Evolutionary conservation across 2,113 vertebrate species (phyloP).

Genomic region (Delphinapterus leucas): DNA sequence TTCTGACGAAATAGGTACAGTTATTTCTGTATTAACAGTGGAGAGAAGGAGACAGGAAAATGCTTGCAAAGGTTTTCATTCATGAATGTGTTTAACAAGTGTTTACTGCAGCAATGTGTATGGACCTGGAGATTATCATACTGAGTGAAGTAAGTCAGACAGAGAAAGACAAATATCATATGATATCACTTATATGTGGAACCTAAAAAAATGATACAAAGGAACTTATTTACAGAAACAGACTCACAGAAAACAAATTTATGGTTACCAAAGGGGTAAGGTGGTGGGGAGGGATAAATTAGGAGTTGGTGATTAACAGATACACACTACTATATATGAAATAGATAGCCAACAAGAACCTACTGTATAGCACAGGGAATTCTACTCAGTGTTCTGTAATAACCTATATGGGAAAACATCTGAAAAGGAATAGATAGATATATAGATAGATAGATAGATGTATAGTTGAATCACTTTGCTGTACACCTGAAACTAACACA

Average conservation of each 20-base stretch:
- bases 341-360: too few relatives aligned
- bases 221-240: too few relatives aligned
- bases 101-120: neutral
- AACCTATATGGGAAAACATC: neutral
- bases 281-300: too few relatives aligned
- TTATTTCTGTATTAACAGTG: neutral
- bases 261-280: too few relatives aligned
- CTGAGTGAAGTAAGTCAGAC: neutral
- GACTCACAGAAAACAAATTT: too few relatives aligned
- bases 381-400: neutral
- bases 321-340: too few relatives aligned
- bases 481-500: neutral
- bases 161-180: neutral
- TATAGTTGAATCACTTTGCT: neutral
- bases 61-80: neutral
- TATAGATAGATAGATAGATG: neutral
- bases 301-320: too few relatives aligned
- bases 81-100: neutral
- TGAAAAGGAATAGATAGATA: neutral
- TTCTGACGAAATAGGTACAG: neutral
- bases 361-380: neutral
- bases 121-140: neutral
- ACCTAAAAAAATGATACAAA: too few relatives aligned
- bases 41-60: neutral
- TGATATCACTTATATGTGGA: neutral